Evolutionary conservation across 30 jellyfish, hydroid and myxozoan species (phyloP), one percentile per base, ranked within the genome.

Genomic region (Pseudorhiza aurosa): DNA sequence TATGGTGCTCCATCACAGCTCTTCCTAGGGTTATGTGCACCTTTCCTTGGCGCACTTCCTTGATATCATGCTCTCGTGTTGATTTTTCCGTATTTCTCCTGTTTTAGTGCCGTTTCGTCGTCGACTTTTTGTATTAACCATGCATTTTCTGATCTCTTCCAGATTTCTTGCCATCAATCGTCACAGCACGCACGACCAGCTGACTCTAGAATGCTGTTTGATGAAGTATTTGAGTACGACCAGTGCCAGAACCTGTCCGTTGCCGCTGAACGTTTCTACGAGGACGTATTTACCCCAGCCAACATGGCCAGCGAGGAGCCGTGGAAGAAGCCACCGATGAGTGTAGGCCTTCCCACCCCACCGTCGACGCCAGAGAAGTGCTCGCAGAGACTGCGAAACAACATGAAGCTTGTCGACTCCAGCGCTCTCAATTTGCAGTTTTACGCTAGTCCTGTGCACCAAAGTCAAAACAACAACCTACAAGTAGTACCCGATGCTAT

Each of bases 401-500:
- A 63, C 55, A 26, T 81, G 40, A 83, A 83, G 62, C 56, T 70
- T 9, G 57, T 70, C 27, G 95, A 83, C 58, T 17, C 78, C 6
- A 60, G 59, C 50, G 68, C 51, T 14, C 77, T 83, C 35, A 67
- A 31, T 25, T 35, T 81, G 46, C 69, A 60, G 5, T 59, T 29
- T 9, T 58, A 51, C 53, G 49, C 25, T 63, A 72, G 65, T 40
- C 89, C 75, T 8, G 68, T 65, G 2, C 96, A 67, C 25, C 80
- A 55, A 22, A 86, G 96, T 47, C 91, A 91, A 24, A 73, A 74
- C 77, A 63, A 56, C 73, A 86, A 86, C 45, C 71, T 86, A 35
- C 96, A 86, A 67, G 96, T 86, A 56, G 96, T 86, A n/a, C 96
- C 96, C 9, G 96, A 86, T 32, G 51, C 85, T 14, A 71, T 86